phyloP scores from a whole-genome alignment of 2,113 vertebrate genomes.

The Grus americana region DNA sequence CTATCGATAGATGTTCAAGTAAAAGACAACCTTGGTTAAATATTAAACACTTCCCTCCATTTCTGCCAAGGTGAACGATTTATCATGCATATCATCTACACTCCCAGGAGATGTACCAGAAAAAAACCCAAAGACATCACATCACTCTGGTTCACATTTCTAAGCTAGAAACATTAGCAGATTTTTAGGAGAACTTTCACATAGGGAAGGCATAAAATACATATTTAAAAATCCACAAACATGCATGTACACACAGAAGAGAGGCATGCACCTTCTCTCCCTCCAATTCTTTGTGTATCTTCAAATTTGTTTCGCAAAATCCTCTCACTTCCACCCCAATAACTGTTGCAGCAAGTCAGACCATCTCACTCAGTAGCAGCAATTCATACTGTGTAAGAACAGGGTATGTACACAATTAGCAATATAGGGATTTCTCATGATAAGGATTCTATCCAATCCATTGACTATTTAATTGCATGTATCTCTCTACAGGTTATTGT shows the following conservation, averaged over 20 bases:
- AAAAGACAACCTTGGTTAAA: conserved; percentile 55
- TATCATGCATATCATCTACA: neutral
- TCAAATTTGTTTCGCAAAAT: neutral
- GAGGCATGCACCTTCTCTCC: neutral
- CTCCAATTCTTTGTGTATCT: neutral
- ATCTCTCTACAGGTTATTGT: neutral
- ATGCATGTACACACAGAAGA: neutral
- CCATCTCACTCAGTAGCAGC: neutral
- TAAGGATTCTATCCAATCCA: neutral
- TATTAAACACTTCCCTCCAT: conserved; percentile 42
- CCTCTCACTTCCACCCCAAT: neutral
- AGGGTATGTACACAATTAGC: neutral
- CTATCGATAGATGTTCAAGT: neutral
- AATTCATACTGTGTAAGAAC: neutral
- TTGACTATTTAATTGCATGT: neutral
- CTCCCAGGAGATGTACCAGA: neutral
- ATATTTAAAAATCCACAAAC: neutral
- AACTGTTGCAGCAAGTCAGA: neutral
- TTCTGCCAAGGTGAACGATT: conserved; percentile 41
- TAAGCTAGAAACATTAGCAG: neutral
- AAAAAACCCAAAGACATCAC: neutral
- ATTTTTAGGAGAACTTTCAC: neutral
- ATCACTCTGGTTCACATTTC: neutral
- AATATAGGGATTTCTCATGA: neutral
- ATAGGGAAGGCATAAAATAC: neutral